These are phyloP conservation scores for Picus viridis DNA, from an alignment of 2,797 vertebrate genomes.

Conservation along the genomic window DNA sequence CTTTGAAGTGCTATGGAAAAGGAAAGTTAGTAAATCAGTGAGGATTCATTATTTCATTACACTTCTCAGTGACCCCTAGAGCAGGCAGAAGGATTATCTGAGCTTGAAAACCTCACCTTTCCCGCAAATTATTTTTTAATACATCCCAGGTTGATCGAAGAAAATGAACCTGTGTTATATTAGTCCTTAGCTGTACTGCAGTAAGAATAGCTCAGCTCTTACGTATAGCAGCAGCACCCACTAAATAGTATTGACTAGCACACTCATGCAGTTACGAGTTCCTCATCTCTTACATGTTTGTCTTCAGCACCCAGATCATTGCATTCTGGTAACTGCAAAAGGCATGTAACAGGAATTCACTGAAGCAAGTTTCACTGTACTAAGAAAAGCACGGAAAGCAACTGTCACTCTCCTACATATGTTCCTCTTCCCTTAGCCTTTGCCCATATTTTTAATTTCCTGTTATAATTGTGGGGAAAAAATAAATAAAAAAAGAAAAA, in stretches of 20 bases:
- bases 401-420: not conserved
- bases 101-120: not conserved
- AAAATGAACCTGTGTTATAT: constrained; percentile 41
- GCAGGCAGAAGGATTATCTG: constrained; percentile 1
- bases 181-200: not conserved
- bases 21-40: constrained; percentile 74
- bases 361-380: not conserved
- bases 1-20: constrained; percentile 62
- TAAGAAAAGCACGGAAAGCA: not conserved
- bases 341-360: not conserved
- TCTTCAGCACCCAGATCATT: not conserved
- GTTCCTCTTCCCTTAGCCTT: not conserved
- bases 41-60: constrained; percentile 24
- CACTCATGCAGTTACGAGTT: not conserved
- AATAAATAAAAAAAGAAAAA: not conserved
- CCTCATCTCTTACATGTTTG: not conserved
- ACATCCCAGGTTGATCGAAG: not conserved
- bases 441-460: not conserved
- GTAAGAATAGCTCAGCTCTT: not conserved
- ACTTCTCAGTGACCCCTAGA: constrained; percentile 46
- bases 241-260: not conserved
- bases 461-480: not conserved
- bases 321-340: not conserved
- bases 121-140: constrained; percentile 20
- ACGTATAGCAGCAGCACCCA: not conserved